Evolutionary conservation across 2,113 vertebrate genomes (phyloP).

Genomic region (Suricata suricatta): DNA sequence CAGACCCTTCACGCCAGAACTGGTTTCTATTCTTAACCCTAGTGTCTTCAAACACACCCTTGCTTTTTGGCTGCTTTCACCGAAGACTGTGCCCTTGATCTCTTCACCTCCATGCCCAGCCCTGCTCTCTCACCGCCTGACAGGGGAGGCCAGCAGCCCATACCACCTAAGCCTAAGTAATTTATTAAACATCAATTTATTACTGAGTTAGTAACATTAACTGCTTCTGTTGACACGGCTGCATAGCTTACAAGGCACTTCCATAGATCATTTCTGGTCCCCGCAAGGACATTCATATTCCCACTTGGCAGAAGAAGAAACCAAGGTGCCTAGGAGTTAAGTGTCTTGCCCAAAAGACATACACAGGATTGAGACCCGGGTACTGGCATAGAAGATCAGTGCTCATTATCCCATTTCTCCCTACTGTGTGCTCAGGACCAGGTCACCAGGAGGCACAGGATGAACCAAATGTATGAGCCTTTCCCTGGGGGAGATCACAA

Average conservation of each 20-base stretch:
- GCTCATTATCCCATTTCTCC: neutral
- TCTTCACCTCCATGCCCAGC: neutral
- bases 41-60: neutral
- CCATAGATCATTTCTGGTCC: no score
- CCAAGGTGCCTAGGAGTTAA: neutral
- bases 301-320: neutral
- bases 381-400: neutral
- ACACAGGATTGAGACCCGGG: neutral
- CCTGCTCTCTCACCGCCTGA: neutral
- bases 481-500: neutral
- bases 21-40: neutral
- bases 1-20: no score
- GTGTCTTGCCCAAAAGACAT: neutral
- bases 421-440: neutral
- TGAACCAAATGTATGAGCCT: neutral
- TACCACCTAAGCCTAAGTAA: neutral
- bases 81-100: neutral
- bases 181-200: neutral
- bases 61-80: neutral
- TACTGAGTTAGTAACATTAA: neutral
- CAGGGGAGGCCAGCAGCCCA: neutral
- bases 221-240: no score
- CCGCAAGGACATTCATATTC: neutral
- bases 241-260: neutral
- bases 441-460: neutral